Conservation (phyloP, 2,888 invertebrate genomes). For the Perdita meconis region DNA sequence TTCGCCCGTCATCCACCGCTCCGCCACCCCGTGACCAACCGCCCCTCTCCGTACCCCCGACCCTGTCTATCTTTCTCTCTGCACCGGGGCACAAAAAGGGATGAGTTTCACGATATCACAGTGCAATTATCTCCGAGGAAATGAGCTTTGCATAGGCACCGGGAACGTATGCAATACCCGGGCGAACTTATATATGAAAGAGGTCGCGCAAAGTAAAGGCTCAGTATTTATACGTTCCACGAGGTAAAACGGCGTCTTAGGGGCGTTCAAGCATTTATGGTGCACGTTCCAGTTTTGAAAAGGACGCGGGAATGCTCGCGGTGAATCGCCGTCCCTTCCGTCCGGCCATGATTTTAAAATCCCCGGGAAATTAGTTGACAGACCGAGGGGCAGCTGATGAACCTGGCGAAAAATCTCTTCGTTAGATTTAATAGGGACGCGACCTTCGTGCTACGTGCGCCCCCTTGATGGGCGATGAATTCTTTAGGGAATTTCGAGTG, state of each 20-base stretch:
- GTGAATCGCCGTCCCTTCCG: conserved; percentile 58
- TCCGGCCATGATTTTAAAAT: conserved; percentile 68
- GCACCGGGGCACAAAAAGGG: conserved; percentile 46
- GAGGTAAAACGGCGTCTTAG: conserved; percentile 68
- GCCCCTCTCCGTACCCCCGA: background rate
- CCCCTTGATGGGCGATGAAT: conserved; percentile 42
- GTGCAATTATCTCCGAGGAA: conserved; percentile 79
- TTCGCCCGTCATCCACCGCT: background rate
- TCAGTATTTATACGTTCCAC: conserved; percentile 71
- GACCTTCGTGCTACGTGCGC: conserved; percentile 48
- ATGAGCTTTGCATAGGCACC: conserved; percentile 77
- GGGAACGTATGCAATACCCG: conserved; percentile 64
- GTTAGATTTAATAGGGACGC: conserved; percentile 63
- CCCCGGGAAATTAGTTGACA: conserved; percentile 72
- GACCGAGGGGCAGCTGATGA: conserved; percentile 39
- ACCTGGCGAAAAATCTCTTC: conserved; percentile 56
- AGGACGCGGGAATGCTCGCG: conserved; percentile 69
- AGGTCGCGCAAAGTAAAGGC: conserved; percentile 69
- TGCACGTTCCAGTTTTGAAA: conserved; percentile 70
- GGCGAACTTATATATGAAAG: conserved; percentile 60
- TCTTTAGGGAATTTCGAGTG: conserved; percentile 43
- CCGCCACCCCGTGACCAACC: no score
- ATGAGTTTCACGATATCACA: conserved; percentile 71
- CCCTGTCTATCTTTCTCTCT: conserved; percentile 18
- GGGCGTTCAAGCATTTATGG: conserved; percentile 70